Evolutionary conservation across 2,888 invertebrate genomes (phyloP).

Genomic region (Latrodectus elegans): DNA sequence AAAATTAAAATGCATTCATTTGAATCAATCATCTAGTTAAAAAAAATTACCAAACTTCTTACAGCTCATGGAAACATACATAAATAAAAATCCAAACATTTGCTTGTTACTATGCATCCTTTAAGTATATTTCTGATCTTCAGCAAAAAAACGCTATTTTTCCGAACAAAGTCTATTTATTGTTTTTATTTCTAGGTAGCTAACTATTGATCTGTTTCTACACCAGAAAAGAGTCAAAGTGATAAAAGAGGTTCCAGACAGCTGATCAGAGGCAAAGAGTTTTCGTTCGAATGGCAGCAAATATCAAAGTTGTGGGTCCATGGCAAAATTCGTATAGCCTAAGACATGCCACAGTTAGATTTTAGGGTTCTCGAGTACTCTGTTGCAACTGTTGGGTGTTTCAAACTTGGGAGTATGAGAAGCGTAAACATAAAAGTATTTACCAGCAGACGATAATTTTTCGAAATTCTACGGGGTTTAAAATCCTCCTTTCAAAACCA

Average conservation of each 20-base stretch:
- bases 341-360: slow-evolving; percentile 19
- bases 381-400: background rate
- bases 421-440: background rate
- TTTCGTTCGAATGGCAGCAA: slow-evolving; percentile 39
- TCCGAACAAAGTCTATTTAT: background rate
- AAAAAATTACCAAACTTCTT: too few species aligned
- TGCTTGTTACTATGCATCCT: too few species aligned
- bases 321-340: slow-evolving; percentile 25
- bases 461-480: background rate
- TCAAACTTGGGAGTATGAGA: background rate
- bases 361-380: slow-evolving; percentile 9
- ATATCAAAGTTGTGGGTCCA: slow-evolving; percentile 36
- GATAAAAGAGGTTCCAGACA: slow-evolving; percentile 40
- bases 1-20: too few species aligned
- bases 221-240: slow-evolving; percentile 3
- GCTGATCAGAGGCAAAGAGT: slow-evolving; percentile 34
- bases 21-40: too few species aligned
- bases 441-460: background rate
- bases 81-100: too few species aligned
- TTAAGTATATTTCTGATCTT: too few species aligned
- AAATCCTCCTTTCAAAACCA: background rate
- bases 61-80: too few species aligned
- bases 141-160: too few species aligned
- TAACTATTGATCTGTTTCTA: background rate
- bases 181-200: background rate